phyloP scores from a whole-genome alignment of 2,888 invertebrate species.

The Orchestes rusci region DNA sequence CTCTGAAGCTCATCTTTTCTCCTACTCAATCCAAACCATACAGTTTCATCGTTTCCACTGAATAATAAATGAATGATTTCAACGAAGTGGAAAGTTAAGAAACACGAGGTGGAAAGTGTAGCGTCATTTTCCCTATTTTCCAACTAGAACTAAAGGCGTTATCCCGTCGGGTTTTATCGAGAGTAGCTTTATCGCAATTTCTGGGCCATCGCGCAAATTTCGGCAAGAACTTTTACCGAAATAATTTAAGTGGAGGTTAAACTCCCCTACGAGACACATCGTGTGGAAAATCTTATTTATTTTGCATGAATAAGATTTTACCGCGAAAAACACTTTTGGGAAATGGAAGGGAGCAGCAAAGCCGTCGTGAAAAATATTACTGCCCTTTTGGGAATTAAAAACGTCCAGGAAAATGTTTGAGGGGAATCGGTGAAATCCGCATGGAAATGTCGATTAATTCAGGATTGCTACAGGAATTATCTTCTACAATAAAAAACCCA shows the following conservation, averaged over 20 bases:
- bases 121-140: too few species aligned
- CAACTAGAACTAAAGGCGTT: too few species aligned
- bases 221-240: constrained; percentile 11
- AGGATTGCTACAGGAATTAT: too few species aligned
- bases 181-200: constrained; percentile 21
- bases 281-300: constrained; percentile 23
- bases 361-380: constrained; percentile 2
- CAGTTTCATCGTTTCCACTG: too few species aligned
- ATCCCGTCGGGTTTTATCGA: constrained; percentile 9
- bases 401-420: too few species aligned
- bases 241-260: constrained; percentile 23
- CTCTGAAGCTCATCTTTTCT: too few species aligned
- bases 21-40: too few species aligned
- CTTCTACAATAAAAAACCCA: too few species aligned
- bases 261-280: constrained; percentile 19
- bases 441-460: too few species aligned
- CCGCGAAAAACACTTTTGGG: constrained; percentile 11
- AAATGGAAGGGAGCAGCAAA: not conserved
- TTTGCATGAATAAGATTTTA: constrained; percentile 20
- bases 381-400: too few species aligned
- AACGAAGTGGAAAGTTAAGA: not conserved
- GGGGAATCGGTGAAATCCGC: too few species aligned
- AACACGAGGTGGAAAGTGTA: constrained; percentile 6
- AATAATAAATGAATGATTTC: too few species aligned
- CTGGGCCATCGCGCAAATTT: constrained; percentile 22